Evolutionary conservation across 1,140 invertebrate species (phyloP).

Genomic region (Galleria mellonella): DNA sequence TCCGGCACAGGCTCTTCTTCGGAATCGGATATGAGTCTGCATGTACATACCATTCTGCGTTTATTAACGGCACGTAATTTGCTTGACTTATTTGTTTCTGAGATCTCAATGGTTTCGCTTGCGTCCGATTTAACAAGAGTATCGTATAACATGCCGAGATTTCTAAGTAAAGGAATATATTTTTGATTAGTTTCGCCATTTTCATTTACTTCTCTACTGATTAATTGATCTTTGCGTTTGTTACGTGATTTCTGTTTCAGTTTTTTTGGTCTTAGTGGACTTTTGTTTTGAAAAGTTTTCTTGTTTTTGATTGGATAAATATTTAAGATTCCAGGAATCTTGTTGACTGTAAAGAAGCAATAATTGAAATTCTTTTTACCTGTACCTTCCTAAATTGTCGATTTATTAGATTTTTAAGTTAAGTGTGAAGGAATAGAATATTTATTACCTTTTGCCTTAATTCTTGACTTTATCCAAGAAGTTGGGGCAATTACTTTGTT

Average conservation of each 20-base stretch:
- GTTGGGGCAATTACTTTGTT: background rate
- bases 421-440: too few relatives aligned
- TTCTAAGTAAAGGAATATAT: constrained; percentile 56
- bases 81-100: constrained; percentile 26
- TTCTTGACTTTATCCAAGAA: background rate
- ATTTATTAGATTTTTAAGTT: background rate
- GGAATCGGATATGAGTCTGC: constrained; percentile 19
- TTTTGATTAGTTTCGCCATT: constrained; percentile 42
- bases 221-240: constrained; percentile 27
- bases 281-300: constrained; percentile 33
- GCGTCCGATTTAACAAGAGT: constrained; percentile 44
- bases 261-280: constrained; percentile 37
- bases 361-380: constrained; percentile 18
- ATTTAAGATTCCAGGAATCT: constrained; percentile 11
- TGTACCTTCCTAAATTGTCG: background rate
- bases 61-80: constrained; percentile 16
- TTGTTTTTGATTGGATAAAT: constrained; percentile 29
- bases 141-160: constrained; percentile 54
- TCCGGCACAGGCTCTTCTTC: constrained; percentile 22
- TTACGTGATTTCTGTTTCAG: constrained; percentile 28
- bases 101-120: constrained; percentile 28
- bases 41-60: constrained; percentile 24
- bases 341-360: background rate
- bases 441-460: too few relatives aligned
- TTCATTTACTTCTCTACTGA: constrained; percentile 35